A percentile compares a stretch with the other conserved stretches of the same genome.
These are phyloP conservation scores for Styela plicata DNA, from an alignment of 23 tunicate species.

Conservation along the genomic window DNA sequence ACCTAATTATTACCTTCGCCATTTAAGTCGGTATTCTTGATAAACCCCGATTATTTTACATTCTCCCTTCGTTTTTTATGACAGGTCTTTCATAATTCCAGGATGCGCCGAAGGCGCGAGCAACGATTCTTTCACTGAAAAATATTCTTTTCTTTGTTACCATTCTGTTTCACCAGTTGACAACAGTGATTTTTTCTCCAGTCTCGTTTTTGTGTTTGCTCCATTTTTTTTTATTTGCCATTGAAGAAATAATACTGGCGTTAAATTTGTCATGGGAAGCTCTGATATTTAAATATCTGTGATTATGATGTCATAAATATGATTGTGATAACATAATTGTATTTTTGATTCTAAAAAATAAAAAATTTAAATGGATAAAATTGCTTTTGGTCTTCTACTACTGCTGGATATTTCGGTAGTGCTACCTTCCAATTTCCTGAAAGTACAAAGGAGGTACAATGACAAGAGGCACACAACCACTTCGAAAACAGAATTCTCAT, in stretches of 20 bases:
- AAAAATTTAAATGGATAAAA: no score
- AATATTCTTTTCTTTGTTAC: slow-evolving; percentile 9
- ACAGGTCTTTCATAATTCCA: slow-evolving; percentile 10
- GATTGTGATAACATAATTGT: background rate
- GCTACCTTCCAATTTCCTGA: no score
- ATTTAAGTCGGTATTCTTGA: slow-evolving; percentile 17
- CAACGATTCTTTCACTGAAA: background rate
- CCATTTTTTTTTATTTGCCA: slow-evolving; percentile 13
- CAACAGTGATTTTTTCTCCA: slow-evolving; percentile 22
- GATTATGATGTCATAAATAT: background rate
- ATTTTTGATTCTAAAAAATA: no score
- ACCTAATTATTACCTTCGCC: slow-evolving; percentile 3
- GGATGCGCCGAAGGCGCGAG: slow-evolving; percentile 12
- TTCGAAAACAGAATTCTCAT: no score
- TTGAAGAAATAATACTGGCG: background rate
- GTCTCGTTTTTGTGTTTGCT: slow-evolving; percentile 20
- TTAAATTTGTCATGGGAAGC: no score
- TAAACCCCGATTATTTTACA: slow-evolving; percentile 1
- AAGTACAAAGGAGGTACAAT: no score
- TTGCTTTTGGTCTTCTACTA: no score
- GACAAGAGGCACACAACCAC: no score
- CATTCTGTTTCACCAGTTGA: slow-evolving; percentile 4
- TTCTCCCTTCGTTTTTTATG: background rate
- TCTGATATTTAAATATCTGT: no score
- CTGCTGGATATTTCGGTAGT: no score